Percentiles rank a stretch among this genome's conserved stretches.
Conservation (phyloP, 2,797 vertebrate species). For the Lagocephalus sceleratus region DNA sequence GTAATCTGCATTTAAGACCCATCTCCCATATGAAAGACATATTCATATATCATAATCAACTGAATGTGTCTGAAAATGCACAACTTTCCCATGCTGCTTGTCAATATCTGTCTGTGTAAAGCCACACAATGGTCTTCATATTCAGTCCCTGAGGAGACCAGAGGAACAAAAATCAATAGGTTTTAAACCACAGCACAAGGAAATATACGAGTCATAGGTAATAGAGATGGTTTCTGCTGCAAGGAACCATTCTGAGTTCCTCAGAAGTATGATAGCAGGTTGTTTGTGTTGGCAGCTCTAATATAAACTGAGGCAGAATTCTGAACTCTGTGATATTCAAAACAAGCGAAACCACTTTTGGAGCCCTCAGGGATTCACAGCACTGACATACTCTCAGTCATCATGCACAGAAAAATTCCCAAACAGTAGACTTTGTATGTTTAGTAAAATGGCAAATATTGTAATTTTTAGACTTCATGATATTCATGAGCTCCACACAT, state of each 20-base stretch:
- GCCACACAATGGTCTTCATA: neutral
- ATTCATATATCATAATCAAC: too few relatives aligned
- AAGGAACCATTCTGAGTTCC: too few relatives aligned
- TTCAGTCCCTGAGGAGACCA: neutral
- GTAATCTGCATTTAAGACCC: too few relatives aligned
- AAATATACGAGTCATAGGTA: too few relatives aligned
- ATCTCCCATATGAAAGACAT: too few relatives aligned
- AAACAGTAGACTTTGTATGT: neutral
- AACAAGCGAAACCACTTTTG: slow-evolving; percentile 38
- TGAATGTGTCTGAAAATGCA: too few relatives aligned
- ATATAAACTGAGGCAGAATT: slow-evolving; percentile 17
- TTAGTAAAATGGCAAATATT: neutral
- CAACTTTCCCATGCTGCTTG: too few relatives aligned
- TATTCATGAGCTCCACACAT: neutral
- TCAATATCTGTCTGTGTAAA: too few relatives aligned
- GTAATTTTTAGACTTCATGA: neutral
- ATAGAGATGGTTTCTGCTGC: slow-evolving; percentile 1
- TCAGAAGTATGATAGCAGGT: neutral
- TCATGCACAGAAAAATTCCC: neutral
- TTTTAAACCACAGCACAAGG: too few relatives aligned
- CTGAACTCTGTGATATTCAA: slow-evolving; percentile 14
- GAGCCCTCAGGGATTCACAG: neutral
- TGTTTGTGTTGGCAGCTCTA: slow-evolving; percentile 16
- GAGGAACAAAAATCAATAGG: too few relatives aligned
- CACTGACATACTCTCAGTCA: too few relatives aligned